Percentiles rank a stretch among this genome's conserved stretches.
Evolutionary conservation across 92 coral and sea anemone genomes (phyloP).

Genomic region (Umimayanthus chanpuru): DNA sequence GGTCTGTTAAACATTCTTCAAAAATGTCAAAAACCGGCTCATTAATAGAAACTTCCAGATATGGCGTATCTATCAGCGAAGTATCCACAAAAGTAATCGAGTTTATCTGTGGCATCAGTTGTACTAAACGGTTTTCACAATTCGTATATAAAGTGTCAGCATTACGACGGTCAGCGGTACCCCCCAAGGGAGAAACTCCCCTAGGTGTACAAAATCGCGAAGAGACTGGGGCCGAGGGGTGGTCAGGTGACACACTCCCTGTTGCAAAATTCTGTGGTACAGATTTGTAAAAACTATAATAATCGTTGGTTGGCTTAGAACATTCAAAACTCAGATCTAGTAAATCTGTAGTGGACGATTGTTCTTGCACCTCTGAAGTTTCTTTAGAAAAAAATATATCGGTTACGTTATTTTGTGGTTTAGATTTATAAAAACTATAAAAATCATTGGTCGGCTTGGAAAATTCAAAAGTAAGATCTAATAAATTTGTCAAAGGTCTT

Average conservation of each 20-base stretch:
- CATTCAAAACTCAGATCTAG: neutral
- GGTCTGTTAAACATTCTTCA: constrained; percentile 3
- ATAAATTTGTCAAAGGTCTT: too few species aligned
- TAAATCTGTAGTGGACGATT: neutral
- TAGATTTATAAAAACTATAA: too few species aligned
- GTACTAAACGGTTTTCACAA: neutral
- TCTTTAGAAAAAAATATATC: too few species aligned
- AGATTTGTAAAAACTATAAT: constrained; percentile 25
- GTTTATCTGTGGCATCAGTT: neutral
- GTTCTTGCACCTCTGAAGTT: neutral
- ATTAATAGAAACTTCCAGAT: neutral
- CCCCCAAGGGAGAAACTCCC: neutral
- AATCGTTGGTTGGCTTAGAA: constrained; percentile 13
- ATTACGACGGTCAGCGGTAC: constrained; percentile 2
- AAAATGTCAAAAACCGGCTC: neutral
- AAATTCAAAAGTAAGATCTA: too few species aligned
- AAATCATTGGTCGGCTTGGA: too few species aligned
- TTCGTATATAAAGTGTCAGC: neutral
- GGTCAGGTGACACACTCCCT: constrained; percentile 23
- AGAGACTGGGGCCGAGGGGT: constrained; percentile 23
- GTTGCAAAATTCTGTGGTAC: neutral
- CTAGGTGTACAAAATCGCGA: neutral
- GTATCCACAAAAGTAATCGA: neutral
- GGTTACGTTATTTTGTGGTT: too few species aligned
- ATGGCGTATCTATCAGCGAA: neutral